Conservation (phyloP, 2,888 invertebrate species). For the Pollenia amentaria region DNA sequence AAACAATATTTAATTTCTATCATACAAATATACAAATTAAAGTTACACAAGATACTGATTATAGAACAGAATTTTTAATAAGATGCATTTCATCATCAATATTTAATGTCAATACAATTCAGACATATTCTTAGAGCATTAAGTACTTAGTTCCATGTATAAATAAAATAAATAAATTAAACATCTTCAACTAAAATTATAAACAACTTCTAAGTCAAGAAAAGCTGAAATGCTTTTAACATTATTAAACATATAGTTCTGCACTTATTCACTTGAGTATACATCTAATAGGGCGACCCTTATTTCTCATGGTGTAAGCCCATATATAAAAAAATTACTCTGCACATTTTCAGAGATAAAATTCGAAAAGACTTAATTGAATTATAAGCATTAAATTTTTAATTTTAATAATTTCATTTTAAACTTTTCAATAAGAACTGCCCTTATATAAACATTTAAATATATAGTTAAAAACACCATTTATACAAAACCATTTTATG, state of each 20-base stretch:
- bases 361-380: too few relatives aligned
- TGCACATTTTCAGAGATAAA: too few relatives aligned
- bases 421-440: not conserved
- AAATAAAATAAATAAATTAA: not conserved
- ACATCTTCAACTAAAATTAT: not conserved
- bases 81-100: too few relatives aligned
- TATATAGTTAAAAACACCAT: not conserved
- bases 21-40: too few relatives aligned
- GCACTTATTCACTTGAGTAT: not conserved
- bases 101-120: too few relatives aligned
- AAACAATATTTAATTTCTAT: too few relatives aligned
- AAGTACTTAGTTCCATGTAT: not conserved
- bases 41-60: too few relatives aligned
- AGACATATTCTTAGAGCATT: not conserved
- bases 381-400: too few relatives aligned
- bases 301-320: too few relatives aligned
- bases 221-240: slow-evolving; percentile 53
- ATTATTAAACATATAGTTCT: slow-evolving; percentile 44
- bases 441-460: not conserved
- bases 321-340: too few relatives aligned
- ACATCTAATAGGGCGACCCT: not conserved
- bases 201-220: not conserved
- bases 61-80: too few relatives aligned
- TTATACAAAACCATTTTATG: slow-evolving; percentile 16
- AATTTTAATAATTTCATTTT: too few relatives aligned